Percentiles rank a stretch among this genome's conserved stretches.
Evolutionary conservation across 92 coral and sea anemone genomes (phyloP).

Genomic region (Scolanthus callimorphus): DNA sequence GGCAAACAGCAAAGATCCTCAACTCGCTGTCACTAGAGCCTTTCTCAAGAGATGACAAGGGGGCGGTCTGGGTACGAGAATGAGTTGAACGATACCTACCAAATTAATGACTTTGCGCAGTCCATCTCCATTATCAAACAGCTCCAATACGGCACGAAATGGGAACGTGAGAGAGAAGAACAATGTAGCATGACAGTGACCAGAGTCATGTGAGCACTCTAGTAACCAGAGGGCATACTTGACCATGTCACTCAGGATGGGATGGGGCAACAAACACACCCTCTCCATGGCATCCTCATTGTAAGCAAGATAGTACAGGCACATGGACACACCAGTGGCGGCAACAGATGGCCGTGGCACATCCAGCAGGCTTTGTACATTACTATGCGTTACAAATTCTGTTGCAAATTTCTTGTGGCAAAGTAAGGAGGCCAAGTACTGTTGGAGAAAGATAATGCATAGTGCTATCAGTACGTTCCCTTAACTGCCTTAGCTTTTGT

Average conservation of each 20-base stretch:
- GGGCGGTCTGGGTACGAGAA: too few species aligned
- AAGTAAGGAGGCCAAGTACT: conserved; percentile 92
- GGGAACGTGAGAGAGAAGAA: conserved; percentile 93
- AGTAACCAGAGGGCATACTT: conserved; percentile 87
- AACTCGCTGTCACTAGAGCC: too few species aligned
- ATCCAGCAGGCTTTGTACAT: conserved; percentile 81
- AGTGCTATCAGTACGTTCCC: too few species aligned
- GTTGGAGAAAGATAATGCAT: too few species aligned
- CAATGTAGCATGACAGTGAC: conserved; percentile 94
- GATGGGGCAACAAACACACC: conserved; percentile 88
- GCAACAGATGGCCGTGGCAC: conserved; percentile 96
- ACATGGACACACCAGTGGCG: conserved; percentile 93
- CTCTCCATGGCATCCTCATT: conserved; percentile 98
- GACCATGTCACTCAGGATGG: conserved; percentile 91
- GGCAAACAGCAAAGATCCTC: too few species aligned
- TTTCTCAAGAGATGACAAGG: too few species aligned
- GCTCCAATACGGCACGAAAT: conserved; percentile 87
- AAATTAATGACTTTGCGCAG: conserved; percentile 80
- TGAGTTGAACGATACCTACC: conserved; percentile 56
- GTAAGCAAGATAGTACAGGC: conserved; percentile 90
- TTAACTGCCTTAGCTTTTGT: too few species aligned
- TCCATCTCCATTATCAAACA: conserved; percentile 91
- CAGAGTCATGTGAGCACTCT: conserved; percentile 96
- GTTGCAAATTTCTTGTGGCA: conserved; percentile 99
- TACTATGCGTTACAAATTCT: conserved; percentile 91